Conservation (phyloP, 2,797 vertebrate species). For the Mastacembelus armatus region DNA sequence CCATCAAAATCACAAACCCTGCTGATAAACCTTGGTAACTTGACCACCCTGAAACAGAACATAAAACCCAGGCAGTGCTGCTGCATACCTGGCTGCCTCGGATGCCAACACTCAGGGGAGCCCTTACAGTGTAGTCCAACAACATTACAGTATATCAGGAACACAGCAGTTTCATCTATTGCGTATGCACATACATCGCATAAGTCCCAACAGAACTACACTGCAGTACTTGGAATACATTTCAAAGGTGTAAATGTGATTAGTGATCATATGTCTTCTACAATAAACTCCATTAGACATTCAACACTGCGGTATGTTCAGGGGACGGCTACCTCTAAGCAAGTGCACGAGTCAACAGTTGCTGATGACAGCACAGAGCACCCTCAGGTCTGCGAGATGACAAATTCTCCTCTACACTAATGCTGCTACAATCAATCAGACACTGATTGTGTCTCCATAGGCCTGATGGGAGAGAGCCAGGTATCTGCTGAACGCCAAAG, state of each 20-base stretch:
- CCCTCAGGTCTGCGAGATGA: slow-evolving; percentile 30
- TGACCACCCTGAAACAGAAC: slow-evolving; percentile 15
- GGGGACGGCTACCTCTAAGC: too few relatives aligned
- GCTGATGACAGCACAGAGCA: slow-evolving; percentile 23
- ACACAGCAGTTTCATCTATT: not conserved
- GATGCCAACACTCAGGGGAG: slow-evolving; percentile 5
- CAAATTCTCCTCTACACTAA: slow-evolving; percentile 20
- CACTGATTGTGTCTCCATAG: slow-evolving; percentile 46
- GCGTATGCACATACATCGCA: not conserved
- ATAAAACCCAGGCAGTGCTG: slow-evolving; percentile 7
- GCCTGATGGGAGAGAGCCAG: slow-evolving; percentile 22
- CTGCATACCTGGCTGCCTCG: not conserved
- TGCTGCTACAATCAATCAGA: slow-evolving; percentile 44
- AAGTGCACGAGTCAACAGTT: slow-evolving; percentile 33
- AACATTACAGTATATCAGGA: slow-evolving; percentile 28
- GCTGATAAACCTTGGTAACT: slow-evolving; percentile 10
- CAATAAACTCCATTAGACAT: slow-evolving; percentile 23
- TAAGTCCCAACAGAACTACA: slow-evolving; percentile 6
- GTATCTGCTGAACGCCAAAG: slow-evolving; percentile 14
- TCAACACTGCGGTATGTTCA: slow-evolving; percentile 4
- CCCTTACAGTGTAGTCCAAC: slow-evolving; percentile 4
- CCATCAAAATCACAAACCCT: not conserved
- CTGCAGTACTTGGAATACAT: slow-evolving; percentile 19
- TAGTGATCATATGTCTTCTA: slow-evolving; percentile 22
- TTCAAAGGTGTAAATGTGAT: slow-evolving; percentile 50